A percentile compares a stretch with the other conserved stretches of the same genome.
Conservation (phyloP, 2,113 vertebrate genomes). For the Cranoglanis bouderius region DNA sequence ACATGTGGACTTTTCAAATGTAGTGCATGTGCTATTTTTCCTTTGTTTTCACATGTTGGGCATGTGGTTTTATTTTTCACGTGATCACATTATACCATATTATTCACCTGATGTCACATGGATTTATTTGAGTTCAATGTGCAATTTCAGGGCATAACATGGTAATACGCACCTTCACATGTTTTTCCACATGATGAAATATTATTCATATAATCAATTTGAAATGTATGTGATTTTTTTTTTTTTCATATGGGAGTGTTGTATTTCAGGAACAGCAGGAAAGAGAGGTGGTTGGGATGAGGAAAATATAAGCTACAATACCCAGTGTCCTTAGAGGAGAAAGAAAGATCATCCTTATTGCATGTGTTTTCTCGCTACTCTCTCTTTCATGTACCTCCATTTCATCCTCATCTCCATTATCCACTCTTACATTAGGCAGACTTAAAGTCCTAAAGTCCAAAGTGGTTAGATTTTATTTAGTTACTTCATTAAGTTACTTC, state of each 20-base stretch:
- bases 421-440: slow-evolving; percentile 20
- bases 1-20: background rate
- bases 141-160: background rate
- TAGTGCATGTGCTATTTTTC: background rate
- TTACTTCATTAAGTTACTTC: background rate
- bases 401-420: slow-evolving; percentile 22
- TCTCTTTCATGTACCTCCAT: slow-evolving; percentile 18
- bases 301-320: slow-evolving; percentile 57
- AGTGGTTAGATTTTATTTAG: slow-evolving; percentile 1
- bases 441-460: slow-evolving; percentile 37
- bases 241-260: slow-evolving; percentile 41
- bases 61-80: background rate
- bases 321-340: slow-evolving; percentile 72
- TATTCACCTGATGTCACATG: background rate
- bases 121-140: background rate
- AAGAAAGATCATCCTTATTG: slow-evolving; percentile 70
- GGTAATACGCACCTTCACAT: background rate
- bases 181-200: background rate
- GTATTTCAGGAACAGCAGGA: slow-evolving; percentile 61
- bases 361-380: slow-evolving; percentile 28
- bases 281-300: slow-evolving; percentile 25
- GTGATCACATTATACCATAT: background rate
- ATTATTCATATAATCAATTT: background rate
- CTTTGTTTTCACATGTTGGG: background rate
- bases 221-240: background rate